Evolutionary conservation across 2,797 vertebrate genomes (phyloP).

Genomic region (Ceyx erithaca): DNA sequence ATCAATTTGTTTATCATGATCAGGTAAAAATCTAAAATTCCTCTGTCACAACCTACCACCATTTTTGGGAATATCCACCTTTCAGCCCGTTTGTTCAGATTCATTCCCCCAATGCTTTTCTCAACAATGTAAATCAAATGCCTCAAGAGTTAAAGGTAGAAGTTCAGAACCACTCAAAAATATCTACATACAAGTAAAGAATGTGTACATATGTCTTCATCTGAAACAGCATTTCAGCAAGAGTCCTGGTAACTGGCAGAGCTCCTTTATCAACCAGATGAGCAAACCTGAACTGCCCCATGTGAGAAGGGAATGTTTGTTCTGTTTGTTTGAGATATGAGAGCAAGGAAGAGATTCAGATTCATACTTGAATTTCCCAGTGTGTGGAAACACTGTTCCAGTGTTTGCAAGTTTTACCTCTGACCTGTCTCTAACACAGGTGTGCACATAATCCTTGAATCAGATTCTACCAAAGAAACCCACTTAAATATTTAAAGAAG

Average conservation of each 20-base stretch:
- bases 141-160: neutral
- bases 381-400: neutral
- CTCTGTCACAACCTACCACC: neutral
- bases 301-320: neutral
- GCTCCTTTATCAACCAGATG: neutral
- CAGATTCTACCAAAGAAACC: neutral
- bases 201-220: neutral
- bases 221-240: neutral
- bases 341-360: neutral
- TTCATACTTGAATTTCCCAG: neutral
- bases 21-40: neutral
- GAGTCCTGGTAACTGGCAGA: neutral
- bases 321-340: neutral
- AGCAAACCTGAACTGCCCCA: neutral
- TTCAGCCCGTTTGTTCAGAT: neutral
- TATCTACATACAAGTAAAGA: neutral
- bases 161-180: neutral
- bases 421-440: neutral
- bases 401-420: neutral
- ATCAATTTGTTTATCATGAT: neutral
- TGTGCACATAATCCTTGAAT: fast-evolving
- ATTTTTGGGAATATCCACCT: neutral
- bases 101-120: neutral
- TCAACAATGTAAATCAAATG: neutral
- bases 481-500: neutral